Evolutionary conservation across 1,140 invertebrate species (phyloP).

Genomic region (Pogonus chalceus): DNA sequence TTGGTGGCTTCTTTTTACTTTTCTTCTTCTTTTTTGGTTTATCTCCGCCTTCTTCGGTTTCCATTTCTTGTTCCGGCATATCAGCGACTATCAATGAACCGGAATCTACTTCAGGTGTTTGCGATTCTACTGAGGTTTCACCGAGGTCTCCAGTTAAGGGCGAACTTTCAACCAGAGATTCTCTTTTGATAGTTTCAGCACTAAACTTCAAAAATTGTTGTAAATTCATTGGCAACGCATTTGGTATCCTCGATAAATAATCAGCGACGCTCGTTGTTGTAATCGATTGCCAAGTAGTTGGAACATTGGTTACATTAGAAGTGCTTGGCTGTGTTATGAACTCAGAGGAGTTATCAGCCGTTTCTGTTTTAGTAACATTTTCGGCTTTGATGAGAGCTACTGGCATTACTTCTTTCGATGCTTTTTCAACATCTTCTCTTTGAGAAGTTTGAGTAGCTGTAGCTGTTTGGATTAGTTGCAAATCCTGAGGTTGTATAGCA

Average conservation of each 20-base stretch:
- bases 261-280: slow-evolving; percentile 40
- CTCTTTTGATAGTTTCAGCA: slow-evolving; percentile 42
- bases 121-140: slow-evolving; percentile 19
- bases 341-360: slow-evolving; percentile 17
- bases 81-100: not conserved
- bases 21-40: slow-evolving; percentile 65
- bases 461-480: slow-evolving; percentile 40
- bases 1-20: slow-evolving; percentile 68
- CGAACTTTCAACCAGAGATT: slow-evolving; percentile 20
- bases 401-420: slow-evolving; percentile 28
- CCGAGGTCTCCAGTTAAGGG: slow-evolving; percentile 13
- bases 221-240: slow-evolving; percentile 36
- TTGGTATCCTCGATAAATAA: slow-evolving; percentile 21
- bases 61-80: not conserved
- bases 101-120: not conserved
- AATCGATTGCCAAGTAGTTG: not conserved
- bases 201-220: slow-evolving; percentile 51
- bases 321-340: slow-evolving; percentile 27
- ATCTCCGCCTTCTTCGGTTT: slow-evolving; percentile 24
- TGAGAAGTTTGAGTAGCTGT: slow-evolving; percentile 15
- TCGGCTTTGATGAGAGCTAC: slow-evolving; percentile 44
- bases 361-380: slow-evolving; percentile 27
- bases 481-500: slow-evolving; percentile 52
- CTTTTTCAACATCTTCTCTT: slow-evolving; percentile 25
- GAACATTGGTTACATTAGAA: slow-evolving; percentile 17